phyloP scores from a whole-genome alignment of 2,797 vertebrate species.

The Momotus momota region DNA sequence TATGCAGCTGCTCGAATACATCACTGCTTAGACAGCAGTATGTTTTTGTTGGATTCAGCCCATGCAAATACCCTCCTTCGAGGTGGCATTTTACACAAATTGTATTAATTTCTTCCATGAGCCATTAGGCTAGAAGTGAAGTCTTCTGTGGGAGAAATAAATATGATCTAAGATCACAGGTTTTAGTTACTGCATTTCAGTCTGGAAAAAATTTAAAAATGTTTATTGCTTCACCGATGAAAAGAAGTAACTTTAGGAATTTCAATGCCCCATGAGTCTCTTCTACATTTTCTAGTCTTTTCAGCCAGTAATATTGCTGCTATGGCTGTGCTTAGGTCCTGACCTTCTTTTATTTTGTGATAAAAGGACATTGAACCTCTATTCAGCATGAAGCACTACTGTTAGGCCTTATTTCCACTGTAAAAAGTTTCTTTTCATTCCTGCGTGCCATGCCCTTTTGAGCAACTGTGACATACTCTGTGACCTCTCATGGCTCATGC shows the following conservation, averaged over 20 bases:
- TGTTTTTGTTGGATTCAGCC: slow-evolving; percentile 36
- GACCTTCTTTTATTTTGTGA: background rate
- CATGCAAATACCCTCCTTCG: background rate
- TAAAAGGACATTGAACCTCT: background rate
- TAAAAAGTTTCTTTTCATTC: background rate
- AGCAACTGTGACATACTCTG: background rate
- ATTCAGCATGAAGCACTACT: background rate
- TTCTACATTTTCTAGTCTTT: background rate
- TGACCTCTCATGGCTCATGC: background rate
- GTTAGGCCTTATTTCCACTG: background rate
- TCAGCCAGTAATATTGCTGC: background rate
- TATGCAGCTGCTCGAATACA: slow-evolving; percentile 30
- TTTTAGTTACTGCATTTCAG: background rate
- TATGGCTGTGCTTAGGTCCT: background rate
- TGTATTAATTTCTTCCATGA: slow-evolving; percentile 35
- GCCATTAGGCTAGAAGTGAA: background rate
- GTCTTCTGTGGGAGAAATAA: slow-evolving; percentile 6
- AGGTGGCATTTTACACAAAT: slow-evolving; percentile 32
- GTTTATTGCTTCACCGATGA: background rate
- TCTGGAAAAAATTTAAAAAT: background rate
- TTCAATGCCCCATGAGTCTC: background rate
- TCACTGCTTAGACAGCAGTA: background rate
- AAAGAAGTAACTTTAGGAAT: background rate
- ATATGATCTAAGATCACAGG: background rate
- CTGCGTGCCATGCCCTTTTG: background rate